A percentile compares a stretch with the other conserved stretches of the same genome.
Conservation (phyloP, 2,113 vertebrate species). For the Anguilla rostrata region DNA sequence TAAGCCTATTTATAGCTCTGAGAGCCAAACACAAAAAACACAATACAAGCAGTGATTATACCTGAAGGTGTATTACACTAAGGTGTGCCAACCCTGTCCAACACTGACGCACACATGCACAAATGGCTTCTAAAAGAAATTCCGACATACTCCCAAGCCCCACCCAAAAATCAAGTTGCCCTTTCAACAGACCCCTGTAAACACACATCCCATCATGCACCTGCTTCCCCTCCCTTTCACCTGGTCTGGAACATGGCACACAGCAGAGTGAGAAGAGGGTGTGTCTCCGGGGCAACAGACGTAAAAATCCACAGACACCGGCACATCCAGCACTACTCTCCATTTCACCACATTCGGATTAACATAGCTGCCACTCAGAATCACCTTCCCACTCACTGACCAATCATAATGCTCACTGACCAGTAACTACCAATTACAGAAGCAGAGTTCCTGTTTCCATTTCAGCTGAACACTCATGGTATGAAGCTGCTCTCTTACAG, state of each 20-base stretch:
- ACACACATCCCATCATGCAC: not conserved
- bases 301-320: not conserved
- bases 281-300: not conserved
- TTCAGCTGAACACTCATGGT: too few species aligned
- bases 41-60: not conserved
- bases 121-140: not conserved
- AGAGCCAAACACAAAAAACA: not conserved
- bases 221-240: not conserved
- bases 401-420: not conserved
- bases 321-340: not conserved
- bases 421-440: too few species aligned
- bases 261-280: not conserved
- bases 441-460: too few species aligned
- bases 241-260: too few species aligned
- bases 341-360: not conserved
- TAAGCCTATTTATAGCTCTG: not conserved
- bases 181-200: not conserved
- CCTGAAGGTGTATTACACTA: not conserved
- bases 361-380: not conserved
- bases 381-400: not conserved
- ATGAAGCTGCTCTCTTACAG: not conserved
- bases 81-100: not conserved
- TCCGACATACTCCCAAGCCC: not conserved
- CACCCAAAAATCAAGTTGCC: not conserved
- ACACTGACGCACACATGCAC: not conserved